These are phyloP conservation scores for Drosophila grimshawi DNA, from an alignment of 1,140 invertebrate species.

Conservation along the genomic window DNA sequence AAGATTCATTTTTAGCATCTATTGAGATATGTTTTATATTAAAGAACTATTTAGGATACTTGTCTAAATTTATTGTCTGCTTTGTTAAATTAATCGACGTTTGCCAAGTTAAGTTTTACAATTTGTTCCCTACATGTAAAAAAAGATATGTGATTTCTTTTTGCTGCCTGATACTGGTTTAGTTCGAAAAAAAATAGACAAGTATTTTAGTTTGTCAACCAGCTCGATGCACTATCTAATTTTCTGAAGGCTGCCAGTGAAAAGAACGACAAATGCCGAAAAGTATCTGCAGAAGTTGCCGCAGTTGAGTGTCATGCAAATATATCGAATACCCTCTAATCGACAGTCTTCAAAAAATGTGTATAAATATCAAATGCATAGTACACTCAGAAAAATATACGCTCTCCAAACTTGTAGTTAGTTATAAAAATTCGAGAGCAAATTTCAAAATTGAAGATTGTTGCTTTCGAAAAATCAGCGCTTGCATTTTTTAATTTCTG, in stretches of 20 bases:
- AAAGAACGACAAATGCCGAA: slow-evolving; percentile 6
- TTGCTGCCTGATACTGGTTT: background rate
- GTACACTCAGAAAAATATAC: too few relatives aligned
- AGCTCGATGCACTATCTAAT: slow-evolving; percentile 25
- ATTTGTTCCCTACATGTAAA: background rate
- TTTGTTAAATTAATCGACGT: background rate
- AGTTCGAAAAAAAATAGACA: background rate
- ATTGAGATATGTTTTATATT: too few relatives aligned
- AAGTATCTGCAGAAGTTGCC: slow-evolving; percentile 22
- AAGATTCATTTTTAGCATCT: too few relatives aligned
- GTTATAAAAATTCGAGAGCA: too few relatives aligned
- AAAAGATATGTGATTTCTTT: too few relatives aligned
- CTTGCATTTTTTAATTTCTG: too few relatives aligned
- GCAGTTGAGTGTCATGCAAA: slow-evolving; percentile 19
- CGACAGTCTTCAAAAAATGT: background rate
- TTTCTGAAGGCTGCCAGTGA: slow-evolving; percentile 19
- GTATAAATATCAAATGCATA: background rate
- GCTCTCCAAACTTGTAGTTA: too few relatives aligned
- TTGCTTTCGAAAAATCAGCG: too few relatives aligned
- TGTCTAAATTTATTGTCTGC: background rate
- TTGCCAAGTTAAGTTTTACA: background rate
- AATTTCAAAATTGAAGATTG: too few relatives aligned
- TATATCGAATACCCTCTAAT: slow-evolving; percentile 7
- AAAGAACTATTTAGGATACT: too few relatives aligned
- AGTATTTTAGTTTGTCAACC: slow-evolving; percentile 1